Evolutionary conservation across 2,797 vertebrate species (phyloP).

Genomic region (Loris lydekkerianus): DNA sequence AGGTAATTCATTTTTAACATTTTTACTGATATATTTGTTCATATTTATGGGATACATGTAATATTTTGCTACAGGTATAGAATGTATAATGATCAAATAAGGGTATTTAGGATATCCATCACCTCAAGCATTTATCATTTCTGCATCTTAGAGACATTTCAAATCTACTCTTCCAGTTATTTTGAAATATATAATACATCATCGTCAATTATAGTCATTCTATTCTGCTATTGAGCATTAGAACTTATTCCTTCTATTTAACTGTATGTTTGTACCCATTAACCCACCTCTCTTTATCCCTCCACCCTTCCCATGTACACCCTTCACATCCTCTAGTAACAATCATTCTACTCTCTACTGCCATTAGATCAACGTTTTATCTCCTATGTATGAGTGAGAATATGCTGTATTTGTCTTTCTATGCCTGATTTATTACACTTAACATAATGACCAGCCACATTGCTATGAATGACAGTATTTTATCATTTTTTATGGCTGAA

Average conservation of each 20-base stretch:
- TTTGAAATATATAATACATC: not conserved
- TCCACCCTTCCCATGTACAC: too few relatives aligned
- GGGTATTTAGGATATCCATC: not conserved
- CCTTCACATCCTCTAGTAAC: not conserved
- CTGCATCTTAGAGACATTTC: not conserved
- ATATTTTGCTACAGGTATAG: not conserved
- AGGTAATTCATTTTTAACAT: not conserved
- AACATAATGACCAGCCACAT: not conserved
- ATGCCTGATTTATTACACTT: not conserved
- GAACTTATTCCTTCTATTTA: not conserved
- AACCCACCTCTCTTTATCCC: not conserved
- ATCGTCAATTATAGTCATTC: not conserved
- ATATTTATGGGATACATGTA: not conserved
- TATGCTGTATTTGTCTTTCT: not conserved
- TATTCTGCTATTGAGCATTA: not conserved
- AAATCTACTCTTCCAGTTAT: not conserved
- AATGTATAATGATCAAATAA: not conserved
- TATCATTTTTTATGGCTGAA: not conserved
- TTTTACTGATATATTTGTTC: not conserved
- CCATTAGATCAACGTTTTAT: not conserved
- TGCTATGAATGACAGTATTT: not conserved
- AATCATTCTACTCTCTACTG: not conserved
- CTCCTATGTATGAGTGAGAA: not conserved
- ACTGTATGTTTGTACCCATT: not conserved
- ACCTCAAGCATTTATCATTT: not conserved